phyloP scores from a whole-genome alignment of 64 coral and sea anemone genomes.

The Hydrozoanthus tunicans region DNA sequence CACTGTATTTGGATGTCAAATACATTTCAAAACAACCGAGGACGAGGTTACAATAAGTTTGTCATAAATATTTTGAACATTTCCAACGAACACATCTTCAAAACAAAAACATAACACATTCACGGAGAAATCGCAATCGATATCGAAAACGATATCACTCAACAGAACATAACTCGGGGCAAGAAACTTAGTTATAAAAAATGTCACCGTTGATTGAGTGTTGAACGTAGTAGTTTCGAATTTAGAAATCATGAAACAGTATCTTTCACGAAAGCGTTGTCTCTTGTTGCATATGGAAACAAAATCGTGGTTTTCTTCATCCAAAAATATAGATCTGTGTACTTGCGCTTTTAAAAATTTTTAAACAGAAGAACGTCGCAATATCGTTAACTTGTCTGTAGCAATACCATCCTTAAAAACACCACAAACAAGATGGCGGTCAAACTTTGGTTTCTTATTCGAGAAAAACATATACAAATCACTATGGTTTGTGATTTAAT shows the following conservation, averaged over 20 bases:
- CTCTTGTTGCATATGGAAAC: neutral
- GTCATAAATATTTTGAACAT: too few species aligned
- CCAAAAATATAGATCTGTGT: neutral
- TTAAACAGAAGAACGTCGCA: neutral
- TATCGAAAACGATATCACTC: too few species aligned
- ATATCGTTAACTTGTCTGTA: neutral
- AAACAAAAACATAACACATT: too few species aligned
- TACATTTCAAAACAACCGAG: too few species aligned
- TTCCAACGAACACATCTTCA: too few species aligned
- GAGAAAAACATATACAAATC: neutral
- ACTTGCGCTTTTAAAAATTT: neutral
- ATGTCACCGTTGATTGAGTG: too few species aligned
- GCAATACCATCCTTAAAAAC: neutral
- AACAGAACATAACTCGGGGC: too few species aligned
- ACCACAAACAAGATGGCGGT: neutral
- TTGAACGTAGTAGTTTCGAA: too few species aligned
- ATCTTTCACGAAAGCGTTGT: neutral
- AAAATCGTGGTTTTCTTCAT: neutral
- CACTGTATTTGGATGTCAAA: too few species aligned
- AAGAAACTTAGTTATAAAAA: too few species aligned
- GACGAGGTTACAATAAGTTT: too few species aligned
- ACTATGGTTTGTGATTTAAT: neutral
- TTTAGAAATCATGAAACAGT: neutral
- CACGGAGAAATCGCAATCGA: too few species aligned
- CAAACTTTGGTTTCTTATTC: neutral